Percentiles rank a stretch among this genome's conserved stretches.
These are phyloP conservation scores for Parazoanthus darwini DNA, from an alignment of 92 coral and sea anemone genomes.

Conservation along the genomic window DNA sequence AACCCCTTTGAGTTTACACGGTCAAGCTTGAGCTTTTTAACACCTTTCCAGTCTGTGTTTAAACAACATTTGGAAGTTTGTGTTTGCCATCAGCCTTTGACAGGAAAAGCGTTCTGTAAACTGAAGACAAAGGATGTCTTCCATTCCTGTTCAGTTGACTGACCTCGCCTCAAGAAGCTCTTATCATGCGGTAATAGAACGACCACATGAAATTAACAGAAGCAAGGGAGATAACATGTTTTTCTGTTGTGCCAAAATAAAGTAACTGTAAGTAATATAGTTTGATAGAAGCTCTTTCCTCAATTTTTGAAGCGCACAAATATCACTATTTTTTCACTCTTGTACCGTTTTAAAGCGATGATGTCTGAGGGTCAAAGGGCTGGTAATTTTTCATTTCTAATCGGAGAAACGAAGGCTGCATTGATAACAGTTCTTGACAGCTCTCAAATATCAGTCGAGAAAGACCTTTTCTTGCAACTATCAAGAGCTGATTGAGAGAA, in stretches of 20 bases:
- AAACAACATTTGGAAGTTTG: conserved; percentile 27
- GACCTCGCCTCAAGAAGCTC: conserved; percentile 2
- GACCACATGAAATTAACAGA: not conserved
- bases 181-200: conserved; percentile 3
- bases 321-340: not conserved
- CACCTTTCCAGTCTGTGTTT: conserved; percentile 37
- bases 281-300: not conserved
- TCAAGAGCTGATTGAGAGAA: not conserved
- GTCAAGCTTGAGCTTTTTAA: conserved; percentile 23
- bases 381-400: conserved; percentile 36
- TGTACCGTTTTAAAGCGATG: conserved; percentile 48
- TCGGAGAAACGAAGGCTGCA: conserved; percentile 39
- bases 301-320: not conserved
- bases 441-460: conserved; percentile 30
- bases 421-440: conserved; percentile 37
- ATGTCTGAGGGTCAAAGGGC: conserved; percentile 35
- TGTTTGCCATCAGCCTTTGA: conserved; percentile 13
- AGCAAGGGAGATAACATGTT: not conserved
- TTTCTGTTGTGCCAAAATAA: not conserved
- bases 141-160: conserved; percentile 1
- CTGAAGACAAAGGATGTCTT: conserved; percentile 29
- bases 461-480: not conserved
- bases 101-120: conserved; percentile 11
- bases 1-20: conserved; percentile 41
- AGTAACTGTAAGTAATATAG: too few relatives aligned